Conservation (phyloP, 2,888 invertebrate species). For the Oeneis ivallda region DNA sequence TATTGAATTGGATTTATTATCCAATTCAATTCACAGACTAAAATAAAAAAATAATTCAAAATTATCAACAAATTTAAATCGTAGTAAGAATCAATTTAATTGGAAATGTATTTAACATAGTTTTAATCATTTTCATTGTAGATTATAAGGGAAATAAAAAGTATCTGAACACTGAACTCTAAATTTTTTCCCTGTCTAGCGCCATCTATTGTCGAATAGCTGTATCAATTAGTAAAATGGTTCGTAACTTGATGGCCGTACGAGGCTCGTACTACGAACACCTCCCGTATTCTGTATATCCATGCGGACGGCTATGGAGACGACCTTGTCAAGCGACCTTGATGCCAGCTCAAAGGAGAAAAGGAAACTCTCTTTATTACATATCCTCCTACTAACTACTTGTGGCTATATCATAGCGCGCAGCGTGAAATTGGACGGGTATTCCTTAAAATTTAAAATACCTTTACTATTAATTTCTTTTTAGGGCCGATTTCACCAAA, state of each 20-base stretch:
- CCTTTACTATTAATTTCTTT: no score
- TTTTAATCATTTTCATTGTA: constrained; percentile 34
- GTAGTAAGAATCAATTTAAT: constrained; percentile 16
- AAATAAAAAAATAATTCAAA: not conserved
- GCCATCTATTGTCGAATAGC: constrained; percentile 61
- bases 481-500: no score
- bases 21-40: not conserved
- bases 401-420: no score
- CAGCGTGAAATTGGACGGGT: no score
- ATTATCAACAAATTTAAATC: constrained; percentile 14
- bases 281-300: no score
- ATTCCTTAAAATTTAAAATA: no score
- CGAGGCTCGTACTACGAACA: no score
- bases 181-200: constrained; percentile 26
- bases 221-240: constrained; percentile 15
- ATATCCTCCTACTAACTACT: no score
- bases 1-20: constrained; percentile 17
- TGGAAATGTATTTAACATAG: constrained; percentile 20
- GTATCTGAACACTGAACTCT: constrained; percentile 33
- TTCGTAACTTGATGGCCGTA: not conserved
- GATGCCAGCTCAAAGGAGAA: no score
- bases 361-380: no score
- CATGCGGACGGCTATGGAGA: no score
- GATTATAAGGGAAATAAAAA: constrained; percentile 41
- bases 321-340: no score